These are phyloP conservation scores for Caenorhabditis afra DNA, from an alignment of 2,888 invertebrate species.

Conservation along the genomic window DNA sequence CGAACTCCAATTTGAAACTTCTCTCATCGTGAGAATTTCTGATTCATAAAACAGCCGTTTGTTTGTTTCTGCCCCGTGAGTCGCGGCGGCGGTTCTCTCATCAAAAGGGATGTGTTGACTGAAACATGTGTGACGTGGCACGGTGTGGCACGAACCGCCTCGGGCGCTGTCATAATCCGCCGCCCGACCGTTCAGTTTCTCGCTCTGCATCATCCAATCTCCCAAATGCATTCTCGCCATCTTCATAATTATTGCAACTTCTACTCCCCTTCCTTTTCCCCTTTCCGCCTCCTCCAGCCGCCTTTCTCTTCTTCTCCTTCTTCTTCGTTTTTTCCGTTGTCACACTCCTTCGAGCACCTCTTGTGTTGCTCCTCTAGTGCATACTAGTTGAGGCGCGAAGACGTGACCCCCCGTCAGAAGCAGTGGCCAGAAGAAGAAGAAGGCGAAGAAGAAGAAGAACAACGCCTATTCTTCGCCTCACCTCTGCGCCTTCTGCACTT, in stretches of 20 bases:
- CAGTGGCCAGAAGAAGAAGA: slow-evolving; percentile 12
- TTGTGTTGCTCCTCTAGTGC: slow-evolving; percentile 52
- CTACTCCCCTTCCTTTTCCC: slow-evolving; percentile 11
- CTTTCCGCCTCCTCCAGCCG: no score
- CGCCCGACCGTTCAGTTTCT: slow-evolving; percentile 9
- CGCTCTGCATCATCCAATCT: slow-evolving; percentile 21
- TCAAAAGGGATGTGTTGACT: not conserved
- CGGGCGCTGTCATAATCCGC: slow-evolving; percentile 13
- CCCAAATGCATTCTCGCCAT: slow-evolving; percentile 38
- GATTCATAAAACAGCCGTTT: no score
- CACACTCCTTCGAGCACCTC: slow-evolving; percentile 54
- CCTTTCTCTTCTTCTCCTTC: slow-evolving; percentile 7
- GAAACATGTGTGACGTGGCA: slow-evolving; percentile 22
- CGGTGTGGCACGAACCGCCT: not conserved
- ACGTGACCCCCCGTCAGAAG: slow-evolving; percentile 35
- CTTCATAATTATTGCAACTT: slow-evolving; percentile 54
- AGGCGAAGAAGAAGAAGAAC: slow-evolving; percentile 7
- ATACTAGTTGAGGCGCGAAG: slow-evolving; percentile 35
- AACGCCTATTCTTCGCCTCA: slow-evolving; percentile 45
- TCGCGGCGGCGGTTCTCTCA: no score
- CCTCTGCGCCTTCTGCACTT: slow-evolving; percentile 44
- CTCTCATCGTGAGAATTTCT: no score
- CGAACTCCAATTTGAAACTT: no score
- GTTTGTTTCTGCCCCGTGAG: no score
- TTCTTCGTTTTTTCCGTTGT: slow-evolving; percentile 41